A percentile compares a stretch with the other conserved stretches of the same genome.
phyloP scores from a whole-genome alignment of 2,888 invertebrate species.

The Aradus depressus region DNA sequence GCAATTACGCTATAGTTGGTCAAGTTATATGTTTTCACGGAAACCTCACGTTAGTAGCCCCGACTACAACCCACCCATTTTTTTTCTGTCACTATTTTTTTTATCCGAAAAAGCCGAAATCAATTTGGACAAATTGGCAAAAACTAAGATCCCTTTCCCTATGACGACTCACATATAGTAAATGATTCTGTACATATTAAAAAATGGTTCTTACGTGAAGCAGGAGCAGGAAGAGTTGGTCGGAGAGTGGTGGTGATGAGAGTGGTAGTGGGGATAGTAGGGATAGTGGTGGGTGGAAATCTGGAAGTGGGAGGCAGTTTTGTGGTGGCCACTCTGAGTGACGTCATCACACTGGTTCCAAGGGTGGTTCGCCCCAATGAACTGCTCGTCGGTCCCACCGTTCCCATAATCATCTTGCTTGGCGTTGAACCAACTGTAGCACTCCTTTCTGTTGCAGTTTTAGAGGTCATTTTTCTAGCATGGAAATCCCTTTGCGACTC shows the following conservation, averaged over 20 bases:
- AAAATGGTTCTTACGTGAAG: slow-evolving; percentile 35
- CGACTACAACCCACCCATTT: too few relatives aligned
- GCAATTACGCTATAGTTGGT: slow-evolving; percentile 5
- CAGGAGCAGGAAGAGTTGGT: slow-evolving; percentile 39
- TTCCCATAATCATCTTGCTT: slow-evolving; percentile 40
- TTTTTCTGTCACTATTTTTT: too few relatives aligned
- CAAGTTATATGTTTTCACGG: too few relatives aligned
- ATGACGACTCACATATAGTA: too few relatives aligned
- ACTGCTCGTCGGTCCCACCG: slow-evolving; percentile 40
- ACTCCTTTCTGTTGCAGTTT: slow-evolving; percentile 34
- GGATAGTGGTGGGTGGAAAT: slow-evolving; percentile 31
- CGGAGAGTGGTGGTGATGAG: slow-evolving; percentile 36
- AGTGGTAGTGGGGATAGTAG: slow-evolving; percentile 37
- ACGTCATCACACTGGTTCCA: slow-evolving; percentile 26
- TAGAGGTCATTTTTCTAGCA: slow-evolving; percentile 39
- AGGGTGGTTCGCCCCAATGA: slow-evolving; percentile 36
- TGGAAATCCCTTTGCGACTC: slow-evolving; percentile 85
- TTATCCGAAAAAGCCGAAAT: too few relatives aligned
- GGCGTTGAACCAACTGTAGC: slow-evolving; percentile 25
- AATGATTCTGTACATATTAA: not conserved
- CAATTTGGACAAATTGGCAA: too few relatives aligned
- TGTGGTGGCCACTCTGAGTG: slow-evolving; percentile 26
- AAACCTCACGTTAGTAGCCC: too few relatives aligned
- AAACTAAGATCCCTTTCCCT: too few relatives aligned
- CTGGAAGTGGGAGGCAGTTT: slow-evolving; percentile 24